Percentiles rank a stretch among this genome's conserved stretches.
These are phyloP conservation scores for Gryllus longicercus DNA, from an alignment of 2,888 invertebrate genomes.

Conservation along the genomic window DNA sequence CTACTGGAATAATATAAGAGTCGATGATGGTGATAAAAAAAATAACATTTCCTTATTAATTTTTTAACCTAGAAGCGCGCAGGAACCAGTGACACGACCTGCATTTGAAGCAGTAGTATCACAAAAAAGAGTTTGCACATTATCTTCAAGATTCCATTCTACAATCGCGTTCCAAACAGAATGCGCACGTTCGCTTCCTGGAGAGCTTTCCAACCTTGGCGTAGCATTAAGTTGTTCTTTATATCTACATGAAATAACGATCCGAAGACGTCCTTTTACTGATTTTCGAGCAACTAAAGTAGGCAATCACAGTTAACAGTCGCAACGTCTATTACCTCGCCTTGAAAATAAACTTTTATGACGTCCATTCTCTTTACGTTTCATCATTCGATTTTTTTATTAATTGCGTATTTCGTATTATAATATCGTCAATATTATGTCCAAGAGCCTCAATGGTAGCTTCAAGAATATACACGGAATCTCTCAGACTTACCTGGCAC, in stretches of 20 bases:
- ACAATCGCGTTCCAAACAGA: background rate
- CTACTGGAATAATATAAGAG: no score
- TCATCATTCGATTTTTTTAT: background rate
- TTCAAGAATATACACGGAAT: background rate
- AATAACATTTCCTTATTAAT: background rate
- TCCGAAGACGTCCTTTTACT: background rate
- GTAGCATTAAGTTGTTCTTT: background rate
- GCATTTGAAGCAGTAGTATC: background rate
- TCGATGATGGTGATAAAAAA: background rate
- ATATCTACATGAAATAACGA: background rate
- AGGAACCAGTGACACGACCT: background rate
- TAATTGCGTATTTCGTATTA: background rate
- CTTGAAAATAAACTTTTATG: background rate
- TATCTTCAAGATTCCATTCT: background rate
- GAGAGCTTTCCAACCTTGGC: background rate
- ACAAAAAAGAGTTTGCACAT: background rate
- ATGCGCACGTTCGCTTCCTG: background rate
- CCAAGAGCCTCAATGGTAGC: background rate
- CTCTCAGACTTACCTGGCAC: background rate
- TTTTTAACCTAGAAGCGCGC: background rate
- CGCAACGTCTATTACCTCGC: background rate
- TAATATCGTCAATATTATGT: background rate
- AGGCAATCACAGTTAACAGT: no score
- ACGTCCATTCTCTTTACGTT: background rate
- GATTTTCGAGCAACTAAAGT: no score